Evolutionary conservation across 2,888 invertebrate species (phyloP), one percentile per base, ranked within the genome.

Genomic region (Agrochola lota): DNA sequence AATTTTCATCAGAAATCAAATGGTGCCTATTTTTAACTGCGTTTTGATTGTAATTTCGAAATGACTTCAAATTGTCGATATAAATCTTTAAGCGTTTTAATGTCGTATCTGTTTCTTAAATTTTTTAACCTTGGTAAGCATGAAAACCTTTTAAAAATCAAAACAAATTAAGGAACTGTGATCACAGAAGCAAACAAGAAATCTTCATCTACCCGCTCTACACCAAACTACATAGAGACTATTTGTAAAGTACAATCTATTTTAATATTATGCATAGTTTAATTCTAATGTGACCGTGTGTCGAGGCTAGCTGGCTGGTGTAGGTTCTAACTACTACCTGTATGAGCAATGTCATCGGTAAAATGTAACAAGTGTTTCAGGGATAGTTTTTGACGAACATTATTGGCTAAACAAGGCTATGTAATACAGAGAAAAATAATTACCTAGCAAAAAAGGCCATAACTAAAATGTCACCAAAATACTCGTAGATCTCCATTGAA

Each of bases 251-350:
- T 71, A 85, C 71, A 80, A 78, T 78, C 52, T 71, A 80, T 76
- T 59, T 59, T 79, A 73, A 77, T 85, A 52, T 57, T 74, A 74
- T 80, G 75, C 83, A 75, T 26, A 83, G 26, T 76, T 74, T 74
- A 40, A 78, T 85, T 85, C 67, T 71, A 70, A 70, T 76, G 67
- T 71, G 85, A 74, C 80, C 85, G 20, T 74, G 74, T 66, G 75
- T 57, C 83, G 85, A 80, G 78, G 84, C 66, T 76, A 73, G 20
- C 64, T 46, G 60, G 68, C 55, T 60, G 17, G 12, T 30, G 66
- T 40, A 20, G 15, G 43, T 64, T 59, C 49, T n/a, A 23, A 49
- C 40, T 70, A 60, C 80, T 74, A 76, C 84, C 84, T 77, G 74
- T 73, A 63, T 64, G 46, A n/a, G 46, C 72, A 75, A 83, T 74